Conservation (phyloP, 2,797 vertebrate species). For the Karalla daura region DNA sequence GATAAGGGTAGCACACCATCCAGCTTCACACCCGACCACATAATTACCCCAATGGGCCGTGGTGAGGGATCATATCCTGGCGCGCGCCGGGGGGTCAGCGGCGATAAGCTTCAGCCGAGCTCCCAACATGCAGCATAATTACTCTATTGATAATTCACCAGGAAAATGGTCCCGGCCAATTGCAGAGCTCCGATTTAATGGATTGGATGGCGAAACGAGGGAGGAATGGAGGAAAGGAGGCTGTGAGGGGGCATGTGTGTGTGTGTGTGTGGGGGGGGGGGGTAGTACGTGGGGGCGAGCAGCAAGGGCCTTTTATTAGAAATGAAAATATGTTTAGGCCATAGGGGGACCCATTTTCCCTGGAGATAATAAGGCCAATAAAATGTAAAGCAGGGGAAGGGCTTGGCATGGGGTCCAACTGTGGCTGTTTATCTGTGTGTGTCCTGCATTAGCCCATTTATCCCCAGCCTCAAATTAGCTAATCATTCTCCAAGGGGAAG, state of each 20-base stretch:
- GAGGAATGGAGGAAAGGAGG: slow-evolving; percentile 69
- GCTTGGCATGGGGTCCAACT: slow-evolving; percentile 81
- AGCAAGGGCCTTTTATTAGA: slow-evolving; percentile 84
- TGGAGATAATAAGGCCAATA: slow-evolving; percentile 85
- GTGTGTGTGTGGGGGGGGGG: slow-evolving; percentile 39
- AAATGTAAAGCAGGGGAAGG: slow-evolving; percentile 85
- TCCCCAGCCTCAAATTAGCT: slow-evolving; percentile 83
- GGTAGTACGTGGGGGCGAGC: slow-evolving; percentile 59
- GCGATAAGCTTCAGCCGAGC: slow-evolving; percentile 84
- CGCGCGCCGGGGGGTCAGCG: slow-evolving; percentile 78
- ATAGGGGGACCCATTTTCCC: slow-evolving; percentile 84
- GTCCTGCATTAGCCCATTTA: slow-evolving; percentile 86
- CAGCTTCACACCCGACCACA: slow-evolving; percentile 80
- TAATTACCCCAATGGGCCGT: slow-evolving; percentile 86
- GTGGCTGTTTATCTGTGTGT: slow-evolving; percentile 81
- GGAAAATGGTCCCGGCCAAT: slow-evolving; percentile 84
- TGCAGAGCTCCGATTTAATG: slow-evolving; percentile 82
- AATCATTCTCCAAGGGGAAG: slow-evolving; percentile 87
- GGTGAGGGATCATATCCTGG: slow-evolving; percentile 84
- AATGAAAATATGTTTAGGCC: slow-evolving; percentile 85
- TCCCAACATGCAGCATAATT: slow-evolving; percentile 87
- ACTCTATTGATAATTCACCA: slow-evolving; percentile 89
- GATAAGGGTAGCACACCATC: slow-evolving; percentile 83
- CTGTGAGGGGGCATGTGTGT: slow-evolving; percentile 46
- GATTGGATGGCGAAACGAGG: slow-evolving; percentile 76